Conservation (phyloP, 1,140 invertebrate species). For the Maconellicoccus hirsutus region DNA sequence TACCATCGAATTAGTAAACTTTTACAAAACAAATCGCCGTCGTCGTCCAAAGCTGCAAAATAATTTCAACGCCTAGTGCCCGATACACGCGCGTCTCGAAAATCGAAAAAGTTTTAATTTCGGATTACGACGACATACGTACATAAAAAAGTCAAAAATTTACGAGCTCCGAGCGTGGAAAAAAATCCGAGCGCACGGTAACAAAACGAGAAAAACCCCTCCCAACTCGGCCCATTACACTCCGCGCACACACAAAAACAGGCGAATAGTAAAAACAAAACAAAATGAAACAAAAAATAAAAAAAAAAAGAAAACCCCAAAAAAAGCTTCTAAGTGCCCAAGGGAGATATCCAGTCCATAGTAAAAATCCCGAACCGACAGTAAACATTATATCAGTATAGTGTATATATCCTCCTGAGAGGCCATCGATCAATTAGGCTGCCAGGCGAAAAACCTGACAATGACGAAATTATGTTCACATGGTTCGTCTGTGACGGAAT, state of each 20-base stretch:
- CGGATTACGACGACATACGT: not conserved
- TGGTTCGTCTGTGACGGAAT: slow-evolving; percentile 12
- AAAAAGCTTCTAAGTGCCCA: slow-evolving; percentile 10
- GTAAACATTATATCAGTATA: slow-evolving; percentile 19
- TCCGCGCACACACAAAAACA: not conserved
- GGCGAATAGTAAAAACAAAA: not conserved
- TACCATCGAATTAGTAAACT: not conserved
- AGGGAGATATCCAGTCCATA: slow-evolving; percentile 12
- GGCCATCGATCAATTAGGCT: slow-evolving; percentile 21
- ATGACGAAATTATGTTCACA: slow-evolving; percentile 21
- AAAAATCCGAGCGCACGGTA: no score
- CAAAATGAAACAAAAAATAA: not conserved
- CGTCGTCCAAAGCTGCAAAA: no score
- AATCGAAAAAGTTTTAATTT: slow-evolving; percentile 10
- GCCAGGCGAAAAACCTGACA: slow-evolving; percentile 15
- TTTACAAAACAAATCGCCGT: no score
- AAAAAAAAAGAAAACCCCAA: not conserved
- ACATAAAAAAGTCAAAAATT: slow-evolving; percentile 10
- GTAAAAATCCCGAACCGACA: slow-evolving; percentile 19
- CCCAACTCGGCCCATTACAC: not conserved
- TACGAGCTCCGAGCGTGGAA: not conserved
- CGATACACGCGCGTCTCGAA: not conserved
- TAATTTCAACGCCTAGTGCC: no score
- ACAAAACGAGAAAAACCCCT: not conserved
- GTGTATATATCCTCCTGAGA: slow-evolving; percentile 19